Evolutionary conservation across 2,113 vertebrate genomes (phyloP).

Genomic region (Piprites chloris): DNA sequence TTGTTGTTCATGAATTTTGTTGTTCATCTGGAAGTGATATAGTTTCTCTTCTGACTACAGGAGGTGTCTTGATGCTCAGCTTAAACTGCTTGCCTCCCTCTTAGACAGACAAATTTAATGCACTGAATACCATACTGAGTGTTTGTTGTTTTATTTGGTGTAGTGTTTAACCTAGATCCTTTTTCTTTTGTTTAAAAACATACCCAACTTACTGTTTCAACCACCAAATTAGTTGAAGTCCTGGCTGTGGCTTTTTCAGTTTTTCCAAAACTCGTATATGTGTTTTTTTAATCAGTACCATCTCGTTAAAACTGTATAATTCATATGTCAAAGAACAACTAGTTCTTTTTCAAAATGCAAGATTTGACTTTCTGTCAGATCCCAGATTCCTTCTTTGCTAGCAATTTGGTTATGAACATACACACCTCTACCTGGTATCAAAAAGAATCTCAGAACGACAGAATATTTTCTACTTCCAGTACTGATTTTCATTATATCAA

Average conservation of each 20-base stretch:
- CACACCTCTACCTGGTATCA: neutral
- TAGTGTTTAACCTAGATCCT: neutral
- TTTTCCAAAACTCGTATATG: neutral
- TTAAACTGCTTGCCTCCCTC: neutral
- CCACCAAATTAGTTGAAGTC: neutral
- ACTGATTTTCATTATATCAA: neutral
- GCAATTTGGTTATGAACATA: neutral
- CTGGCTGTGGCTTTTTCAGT: neutral
- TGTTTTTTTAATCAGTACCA: neutral
- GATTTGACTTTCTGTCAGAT: neutral
- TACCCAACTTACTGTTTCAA: neutral
- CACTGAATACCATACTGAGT: accelerated
- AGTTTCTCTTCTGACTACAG: neutral
- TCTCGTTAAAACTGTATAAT: neutral
- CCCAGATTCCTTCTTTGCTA: neutral
- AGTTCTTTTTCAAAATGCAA: neutral
- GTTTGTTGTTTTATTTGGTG: neutral
- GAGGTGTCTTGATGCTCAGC: neutral
- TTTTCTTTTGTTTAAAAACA: neutral
- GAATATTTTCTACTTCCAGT: neutral
- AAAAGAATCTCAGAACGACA: neutral
- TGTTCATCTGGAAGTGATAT: neutral
- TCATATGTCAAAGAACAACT: neutral
- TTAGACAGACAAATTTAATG: neutral
- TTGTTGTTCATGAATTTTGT: neutral